Evolutionary conservation across 2,888 invertebrate genomes (phyloP), one percentile per base, ranked within the genome.

Genomic region (Melinaea marsaeus): DNA sequence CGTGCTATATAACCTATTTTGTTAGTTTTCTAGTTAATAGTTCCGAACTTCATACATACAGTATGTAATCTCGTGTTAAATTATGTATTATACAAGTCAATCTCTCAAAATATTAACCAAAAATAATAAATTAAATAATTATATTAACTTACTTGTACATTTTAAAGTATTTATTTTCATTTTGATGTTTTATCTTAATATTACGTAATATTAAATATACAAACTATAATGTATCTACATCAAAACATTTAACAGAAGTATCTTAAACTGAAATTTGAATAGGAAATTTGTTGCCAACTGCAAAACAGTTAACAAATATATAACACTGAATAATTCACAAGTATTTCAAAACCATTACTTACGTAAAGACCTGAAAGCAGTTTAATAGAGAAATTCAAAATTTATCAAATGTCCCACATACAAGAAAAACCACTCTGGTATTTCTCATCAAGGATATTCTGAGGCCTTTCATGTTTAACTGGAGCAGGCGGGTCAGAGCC

Each of bases 231-330:
- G 22, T 22, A 22, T 22, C 22, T 22, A 22, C 22, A 22, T 22
- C 55, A 33, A 61, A 47, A 45, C 55, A 61, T 68, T 65, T 60
- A 68, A 58, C 58, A 58, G 64, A 69, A 68, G 68, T 77, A 75
- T 74, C 74, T 71, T 75, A 77, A 78, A 73, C 74, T 80, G 80
- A 80, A 81, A 77, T 74, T 37, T 37, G 37, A 37, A 42, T 5
- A 7, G 9, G 42, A 9, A 9, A 42, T 5, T 9, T 9, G 76
- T 77, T 73, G 66, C 63, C 69, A 64, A 73, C 75, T 76, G 71
- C 75, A 73, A 72, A 72, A 71, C 42, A 42, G 42, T 42, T 42
- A 2, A 42, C 42, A 6, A 9, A 9, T 42, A 37, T 11, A 42
- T 42, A 9, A 9, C 9, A 9, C 9, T 9, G 9, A 9, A 42